Percentiles rank a stretch among this genome's conserved stretches.
Conservation (phyloP, 2,113 vertebrate genomes). For the Mellivora capensis region DNA sequence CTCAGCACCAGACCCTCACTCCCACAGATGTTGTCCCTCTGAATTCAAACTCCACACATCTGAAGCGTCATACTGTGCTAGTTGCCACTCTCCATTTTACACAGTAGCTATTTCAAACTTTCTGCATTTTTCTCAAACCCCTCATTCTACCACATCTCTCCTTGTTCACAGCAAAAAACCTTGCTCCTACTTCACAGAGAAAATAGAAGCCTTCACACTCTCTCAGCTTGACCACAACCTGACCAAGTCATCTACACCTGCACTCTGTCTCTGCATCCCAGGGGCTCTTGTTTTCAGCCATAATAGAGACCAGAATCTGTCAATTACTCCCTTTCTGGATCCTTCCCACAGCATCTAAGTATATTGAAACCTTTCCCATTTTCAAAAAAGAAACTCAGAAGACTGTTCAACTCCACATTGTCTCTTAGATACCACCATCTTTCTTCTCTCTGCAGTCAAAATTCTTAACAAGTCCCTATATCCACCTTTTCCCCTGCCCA, state of each 20-base stretch:
- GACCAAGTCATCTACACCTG: not conserved
- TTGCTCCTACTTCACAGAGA: not conserved
- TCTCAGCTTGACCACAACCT: not conserved
- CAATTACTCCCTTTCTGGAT: not conserved
- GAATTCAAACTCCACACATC: not conserved
- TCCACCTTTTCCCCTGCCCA: not conserved
- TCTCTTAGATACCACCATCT: not conserved
- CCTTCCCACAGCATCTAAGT: not conserved
- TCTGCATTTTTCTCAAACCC: not conserved
- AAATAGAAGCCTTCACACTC: not conserved
- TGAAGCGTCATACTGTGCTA: not conserved
- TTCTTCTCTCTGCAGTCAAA: not conserved
- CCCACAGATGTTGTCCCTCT: not conserved
- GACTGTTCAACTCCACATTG: not conserved
- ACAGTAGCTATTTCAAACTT: not conserved
- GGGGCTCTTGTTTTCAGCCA: not conserved
- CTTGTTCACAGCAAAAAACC: not conserved
- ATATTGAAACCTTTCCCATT: not conserved
- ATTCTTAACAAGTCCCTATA: not conserved
- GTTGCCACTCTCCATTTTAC: not conserved
- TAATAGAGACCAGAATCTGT: not conserved
- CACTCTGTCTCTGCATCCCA: not conserved
- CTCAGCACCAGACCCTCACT: not conserved
- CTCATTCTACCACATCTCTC: not conserved
- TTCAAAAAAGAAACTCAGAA: not conserved